phyloP scores from a whole-genome alignment of 2,113 vertebrate genomes.

The Atractosteus spatula region DNA sequence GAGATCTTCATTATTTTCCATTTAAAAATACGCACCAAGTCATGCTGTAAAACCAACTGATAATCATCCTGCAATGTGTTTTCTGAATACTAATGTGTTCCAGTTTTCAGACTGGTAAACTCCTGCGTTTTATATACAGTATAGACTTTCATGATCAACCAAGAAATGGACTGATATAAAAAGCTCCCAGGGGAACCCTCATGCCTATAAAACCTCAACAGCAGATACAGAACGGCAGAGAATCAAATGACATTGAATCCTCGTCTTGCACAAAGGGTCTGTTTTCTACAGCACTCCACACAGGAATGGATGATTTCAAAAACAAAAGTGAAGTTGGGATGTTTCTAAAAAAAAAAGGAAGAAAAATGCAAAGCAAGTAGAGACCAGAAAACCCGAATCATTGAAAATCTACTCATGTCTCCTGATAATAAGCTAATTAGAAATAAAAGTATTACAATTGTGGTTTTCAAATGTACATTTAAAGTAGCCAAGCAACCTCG shows the following conservation, averaged over 20 bases:
- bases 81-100: slow-evolving; percentile 17
- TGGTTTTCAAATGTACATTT: neutral
- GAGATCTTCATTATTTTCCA: slow-evolving; percentile 14
- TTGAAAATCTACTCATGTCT: no score
- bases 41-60: slow-evolving; percentile 11
- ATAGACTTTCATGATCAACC: slow-evolving; percentile 11
- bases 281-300: no score
- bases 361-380: neutral
- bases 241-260: neutral
- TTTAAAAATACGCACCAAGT: neutral
- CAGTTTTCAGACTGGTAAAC: slow-evolving; percentile 14
- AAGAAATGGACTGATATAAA: neutral
- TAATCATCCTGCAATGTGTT: neutral
- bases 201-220: neutral
- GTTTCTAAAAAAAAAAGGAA: neutral
- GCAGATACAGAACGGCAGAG: neutral
- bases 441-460: neutral
- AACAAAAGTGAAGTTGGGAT: neutral
- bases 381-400: no score
- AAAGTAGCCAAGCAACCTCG: no score
- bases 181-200: slow-evolving; percentile 11
- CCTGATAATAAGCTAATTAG: neutral
- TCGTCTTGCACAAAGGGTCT: neutral
- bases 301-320: no score
- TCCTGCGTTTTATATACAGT: neutral